phyloP scores from a whole-genome alignment of 1,140 invertebrate genomes.

The Cotesia glomerata region DNA sequence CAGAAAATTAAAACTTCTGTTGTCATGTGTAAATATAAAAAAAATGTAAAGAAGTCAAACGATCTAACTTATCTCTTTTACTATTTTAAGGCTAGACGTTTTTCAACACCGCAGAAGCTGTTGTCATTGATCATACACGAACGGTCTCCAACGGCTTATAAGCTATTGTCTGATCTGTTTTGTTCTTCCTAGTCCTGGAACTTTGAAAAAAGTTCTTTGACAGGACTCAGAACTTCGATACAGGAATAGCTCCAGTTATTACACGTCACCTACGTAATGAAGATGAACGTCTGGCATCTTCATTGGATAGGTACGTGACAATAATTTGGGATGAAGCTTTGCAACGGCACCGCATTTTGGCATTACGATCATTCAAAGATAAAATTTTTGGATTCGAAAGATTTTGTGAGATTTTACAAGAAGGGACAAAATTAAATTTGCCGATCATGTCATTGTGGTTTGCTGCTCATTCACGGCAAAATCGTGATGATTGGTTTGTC shows the following conservation, averaged over 20 bases:
- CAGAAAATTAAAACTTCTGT: too few relatives aligned
- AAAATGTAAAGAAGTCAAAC: too few relatives aligned
- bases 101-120: too few relatives aligned
- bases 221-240: background rate
- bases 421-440: constrained; percentile 21
- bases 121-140: too few relatives aligned
- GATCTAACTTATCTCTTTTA: too few relatives aligned
- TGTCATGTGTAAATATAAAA: too few relatives aligned
- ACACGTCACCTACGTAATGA: background rate
- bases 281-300: background rate
- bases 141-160: too few relatives aligned
- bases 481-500: constrained; percentile 32
- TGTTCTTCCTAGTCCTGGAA: background rate
- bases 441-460: constrained; percentile 41
- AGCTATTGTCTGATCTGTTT: background rate
- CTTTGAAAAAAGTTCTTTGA: background rate
- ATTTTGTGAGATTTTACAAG: constrained; percentile 33
- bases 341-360: constrained; percentile 13
- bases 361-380: constrained; percentile 27
- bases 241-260: background rate
- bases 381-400: constrained; percentile 37
- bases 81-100: too few relatives aligned
- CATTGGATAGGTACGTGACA: constrained; percentile 13
- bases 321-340: constrained; percentile 39
- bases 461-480: constrained; percentile 34